phyloP scores from a whole-genome alignment of 2,888 invertebrate species.

The Tetropium fuscum region DNA sequence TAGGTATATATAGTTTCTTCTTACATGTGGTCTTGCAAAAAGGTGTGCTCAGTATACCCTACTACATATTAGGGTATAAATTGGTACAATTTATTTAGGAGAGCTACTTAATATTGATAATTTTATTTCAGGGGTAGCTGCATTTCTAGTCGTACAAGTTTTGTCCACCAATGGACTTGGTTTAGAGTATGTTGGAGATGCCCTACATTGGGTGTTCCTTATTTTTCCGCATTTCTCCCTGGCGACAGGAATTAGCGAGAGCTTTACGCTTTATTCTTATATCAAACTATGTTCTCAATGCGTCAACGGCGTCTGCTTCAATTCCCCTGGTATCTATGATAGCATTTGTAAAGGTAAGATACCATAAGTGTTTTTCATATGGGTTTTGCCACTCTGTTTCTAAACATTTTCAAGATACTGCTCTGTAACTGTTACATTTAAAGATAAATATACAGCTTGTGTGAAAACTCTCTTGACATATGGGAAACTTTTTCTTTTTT shows the following conservation, averaged over 20 bases:
- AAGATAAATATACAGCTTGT: neutral
- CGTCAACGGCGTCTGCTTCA: neutral
- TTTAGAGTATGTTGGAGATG: slow-evolving; percentile 70
- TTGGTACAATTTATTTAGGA: too few relatives aligned
- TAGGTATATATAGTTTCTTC: too few relatives aligned
- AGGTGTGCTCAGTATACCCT: too few relatives aligned
- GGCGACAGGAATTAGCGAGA: slow-evolving; percentile 65
- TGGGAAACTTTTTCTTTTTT: neutral
- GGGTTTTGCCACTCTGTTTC: too few relatives aligned
- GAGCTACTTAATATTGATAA: too few relatives aligned
- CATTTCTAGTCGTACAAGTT: slow-evolving; percentile 77
- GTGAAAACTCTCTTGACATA: neutral
- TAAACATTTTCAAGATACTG: too few relatives aligned
- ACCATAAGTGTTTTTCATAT: too few relatives aligned
- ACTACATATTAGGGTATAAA: too few relatives aligned
- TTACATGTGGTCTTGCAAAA: too few relatives aligned
- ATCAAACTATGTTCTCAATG: slow-evolving; percentile 44
- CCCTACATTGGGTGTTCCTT: slow-evolving; percentile 76
- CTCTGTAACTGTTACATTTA: too few relatives aligned
- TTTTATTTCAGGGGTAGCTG: slow-evolving; percentile 75
- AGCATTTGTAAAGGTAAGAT: slow-evolving; percentile 16
- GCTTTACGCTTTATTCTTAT: slow-evolving; percentile 51
- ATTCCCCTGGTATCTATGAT: slow-evolving; percentile 29
- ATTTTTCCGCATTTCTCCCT: slow-evolving; percentile 79
- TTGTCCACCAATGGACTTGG: slow-evolving; percentile 72